These are phyloP conservation scores for Plagodis pulveraria DNA, from an alignment of 2,888 invertebrate species.

Conservation along the genomic window DNA sequence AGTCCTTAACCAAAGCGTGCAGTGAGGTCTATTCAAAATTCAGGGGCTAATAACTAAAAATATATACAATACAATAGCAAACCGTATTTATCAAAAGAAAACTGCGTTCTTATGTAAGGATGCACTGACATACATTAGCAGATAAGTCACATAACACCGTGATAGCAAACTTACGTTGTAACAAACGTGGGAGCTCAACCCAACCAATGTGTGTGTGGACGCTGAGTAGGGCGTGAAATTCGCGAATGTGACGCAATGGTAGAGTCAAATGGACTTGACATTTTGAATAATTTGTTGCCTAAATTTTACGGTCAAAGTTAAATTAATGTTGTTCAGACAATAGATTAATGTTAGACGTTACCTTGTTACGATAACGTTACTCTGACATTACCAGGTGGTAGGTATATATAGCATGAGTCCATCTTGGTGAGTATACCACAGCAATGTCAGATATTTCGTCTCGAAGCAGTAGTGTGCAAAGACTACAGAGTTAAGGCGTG, in stretches of 20 bases:
- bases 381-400: too few relatives aligned
- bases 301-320: conserved; percentile 13
- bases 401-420: too few relatives aligned
- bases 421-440: too few relatives aligned
- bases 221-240: conserved; percentile 22
- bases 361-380: too few relatives aligned
- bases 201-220: conserved; percentile 2
- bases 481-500: too few relatives aligned
- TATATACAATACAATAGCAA: too few relatives aligned
- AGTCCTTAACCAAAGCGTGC: too few relatives aligned
- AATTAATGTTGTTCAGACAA: not conserved
- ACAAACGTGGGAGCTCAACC: conserved; percentile 17
- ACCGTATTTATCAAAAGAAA: conserved; percentile 2
- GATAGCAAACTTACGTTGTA: not conserved
- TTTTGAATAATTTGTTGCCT: conserved; percentile 6
- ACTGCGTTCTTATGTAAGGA: conserved; percentile 14
- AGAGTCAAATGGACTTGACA: conserved; percentile 15
- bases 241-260: conserved; percentile 11
- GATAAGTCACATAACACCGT: conserved; percentile 1
- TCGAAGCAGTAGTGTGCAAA: too few relatives aligned
- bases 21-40: too few relatives aligned
- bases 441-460: too few relatives aligned
- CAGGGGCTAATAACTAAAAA: too few relatives aligned
- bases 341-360: too few relatives aligned
- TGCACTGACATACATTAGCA: conserved; percentile 17